Evolutionary conservation across 2,797 vertebrate genomes (phyloP).

Genomic region (Chaunax sp.): DNA sequence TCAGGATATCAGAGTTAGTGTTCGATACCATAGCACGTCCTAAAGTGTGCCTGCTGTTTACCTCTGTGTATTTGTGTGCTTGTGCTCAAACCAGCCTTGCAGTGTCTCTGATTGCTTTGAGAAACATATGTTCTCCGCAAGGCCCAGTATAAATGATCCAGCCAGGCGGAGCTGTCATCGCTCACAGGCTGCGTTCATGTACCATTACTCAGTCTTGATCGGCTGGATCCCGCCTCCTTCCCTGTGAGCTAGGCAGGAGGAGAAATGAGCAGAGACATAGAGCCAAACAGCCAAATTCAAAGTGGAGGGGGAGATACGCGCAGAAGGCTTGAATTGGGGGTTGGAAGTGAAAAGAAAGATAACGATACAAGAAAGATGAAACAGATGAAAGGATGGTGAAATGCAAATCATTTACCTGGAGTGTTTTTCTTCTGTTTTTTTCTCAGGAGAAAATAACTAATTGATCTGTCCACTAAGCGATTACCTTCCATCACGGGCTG

Average conservation of each 20-base stretch:
- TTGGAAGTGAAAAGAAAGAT: conserved; percentile 33
- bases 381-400: conserved; percentile 51
- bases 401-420: conserved; percentile 62
- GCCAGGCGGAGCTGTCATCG: conserved; percentile 52
- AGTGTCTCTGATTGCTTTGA: conserved; percentile 59
- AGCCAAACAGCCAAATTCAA: conserved; percentile 65
- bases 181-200: conserved; percentile 63
- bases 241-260: conserved; percentile 56
- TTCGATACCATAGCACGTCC: conserved; percentile 6
- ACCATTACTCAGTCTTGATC: conserved; percentile 75
- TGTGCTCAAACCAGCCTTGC: conserved; percentile 35
- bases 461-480: conserved; percentile 79
- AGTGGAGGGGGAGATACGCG: conserved; percentile 34
- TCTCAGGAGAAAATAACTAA: conserved; percentile 77
- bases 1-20: conserved; percentile 29
- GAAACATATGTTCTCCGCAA: conserved; percentile 60
- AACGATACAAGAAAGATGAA: conserved; percentile 53
- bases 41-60: conserved; percentile 14
- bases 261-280: conserved; percentile 71
- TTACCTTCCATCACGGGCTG: conserved; percentile 80
- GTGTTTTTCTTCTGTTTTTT: conserved; percentile 54
- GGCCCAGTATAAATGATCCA: conserved; percentile 67
- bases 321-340: conserved; percentile 21
- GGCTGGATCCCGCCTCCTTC: conserved; percentile 67
- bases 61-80: conserved; percentile 7